Percentiles rank a stretch among this genome's conserved stretches.
These are phyloP conservation scores for Brachynemurus nebulosus DNA, from an alignment of 2,888 invertebrate genomes.

Conservation along the genomic window DNA sequence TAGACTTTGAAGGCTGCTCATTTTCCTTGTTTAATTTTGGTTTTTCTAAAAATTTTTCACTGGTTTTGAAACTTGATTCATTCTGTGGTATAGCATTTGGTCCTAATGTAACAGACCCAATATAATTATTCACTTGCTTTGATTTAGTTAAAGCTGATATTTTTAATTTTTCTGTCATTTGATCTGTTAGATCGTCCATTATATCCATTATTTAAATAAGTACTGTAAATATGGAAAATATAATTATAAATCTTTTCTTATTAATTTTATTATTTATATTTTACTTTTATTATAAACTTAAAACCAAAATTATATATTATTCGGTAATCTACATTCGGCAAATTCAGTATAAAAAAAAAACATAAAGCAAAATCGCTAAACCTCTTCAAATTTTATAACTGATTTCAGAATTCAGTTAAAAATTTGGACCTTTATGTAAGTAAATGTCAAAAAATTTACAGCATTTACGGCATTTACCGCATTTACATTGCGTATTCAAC, in stretches of 20 bases:
- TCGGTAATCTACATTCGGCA: no score
- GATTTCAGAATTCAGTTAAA: no score
- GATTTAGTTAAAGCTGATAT: conserved; percentile 45
- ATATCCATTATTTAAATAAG: no score
- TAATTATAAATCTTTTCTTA: background rate
- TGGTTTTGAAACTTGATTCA: conserved; percentile 16
- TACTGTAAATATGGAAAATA: conserved; percentile 7
- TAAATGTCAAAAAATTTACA: no score
- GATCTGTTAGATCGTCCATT: conserved; percentile 25
- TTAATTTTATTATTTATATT: background rate
- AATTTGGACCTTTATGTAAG: no score
- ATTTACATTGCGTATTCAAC: no score
- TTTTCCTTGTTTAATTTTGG: conserved; percentile 19
- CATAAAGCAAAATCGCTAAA: no score
- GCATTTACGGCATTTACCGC: no score
- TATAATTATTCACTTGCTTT: conserved; percentile 35
- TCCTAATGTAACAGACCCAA: conserved; percentile 40
- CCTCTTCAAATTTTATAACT: no score
- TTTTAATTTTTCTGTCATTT: conserved; percentile 40
- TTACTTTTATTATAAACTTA: no score
- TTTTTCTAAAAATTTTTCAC: conserved; percentile 22
- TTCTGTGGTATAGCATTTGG: conserved; percentile 28
- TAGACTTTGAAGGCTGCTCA: conserved; percentile 21
- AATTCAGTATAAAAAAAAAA: no score
- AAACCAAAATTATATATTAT: no score